Conservation (phyloP, 2,797 vertebrate genomes). For the Aulostomus chinensis region DNA sequence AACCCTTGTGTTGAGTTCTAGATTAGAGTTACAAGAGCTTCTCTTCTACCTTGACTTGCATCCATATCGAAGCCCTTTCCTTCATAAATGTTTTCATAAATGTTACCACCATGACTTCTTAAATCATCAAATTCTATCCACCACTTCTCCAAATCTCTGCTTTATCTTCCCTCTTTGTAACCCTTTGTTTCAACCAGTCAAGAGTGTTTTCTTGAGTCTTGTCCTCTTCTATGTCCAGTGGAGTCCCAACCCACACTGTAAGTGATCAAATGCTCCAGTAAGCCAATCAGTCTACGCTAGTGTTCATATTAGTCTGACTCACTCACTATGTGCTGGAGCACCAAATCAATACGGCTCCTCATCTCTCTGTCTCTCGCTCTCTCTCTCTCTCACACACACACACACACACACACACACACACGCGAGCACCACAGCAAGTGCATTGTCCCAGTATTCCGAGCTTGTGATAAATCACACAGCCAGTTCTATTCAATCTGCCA, state of each 20-base stretch:
- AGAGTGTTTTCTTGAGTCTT: constrained; percentile 8
- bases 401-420: constrained; percentile 12
- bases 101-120: no score
- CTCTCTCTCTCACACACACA: constrained; percentile 28
- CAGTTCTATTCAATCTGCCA: constrained; percentile 60
- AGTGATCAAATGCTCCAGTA: constrained; percentile 46
- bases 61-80: no score
- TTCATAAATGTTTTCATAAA: no score
- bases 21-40: no score
- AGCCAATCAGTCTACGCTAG: constrained; percentile 29
- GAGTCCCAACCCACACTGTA: constrained; percentile 18
- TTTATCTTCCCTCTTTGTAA: no score
- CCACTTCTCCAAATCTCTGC: no score
- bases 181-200: no score
- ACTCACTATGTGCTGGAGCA: constrained; percentile 33
- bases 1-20: no score
- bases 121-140: no score
- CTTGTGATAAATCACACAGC: constrained; percentile 68
- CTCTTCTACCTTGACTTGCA: no score
- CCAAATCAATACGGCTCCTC: constrained; percentile 48
- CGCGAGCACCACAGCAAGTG: constrained; percentile 12
- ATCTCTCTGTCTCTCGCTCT: no score
- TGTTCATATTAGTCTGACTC: constrained; percentile 48
- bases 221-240: constrained; percentile 15
- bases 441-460: constrained; percentile 43